Evolutionary conservation across 2,113 vertebrate genomes (phyloP).

Genomic region (Tetrax tetrax): DNA sequence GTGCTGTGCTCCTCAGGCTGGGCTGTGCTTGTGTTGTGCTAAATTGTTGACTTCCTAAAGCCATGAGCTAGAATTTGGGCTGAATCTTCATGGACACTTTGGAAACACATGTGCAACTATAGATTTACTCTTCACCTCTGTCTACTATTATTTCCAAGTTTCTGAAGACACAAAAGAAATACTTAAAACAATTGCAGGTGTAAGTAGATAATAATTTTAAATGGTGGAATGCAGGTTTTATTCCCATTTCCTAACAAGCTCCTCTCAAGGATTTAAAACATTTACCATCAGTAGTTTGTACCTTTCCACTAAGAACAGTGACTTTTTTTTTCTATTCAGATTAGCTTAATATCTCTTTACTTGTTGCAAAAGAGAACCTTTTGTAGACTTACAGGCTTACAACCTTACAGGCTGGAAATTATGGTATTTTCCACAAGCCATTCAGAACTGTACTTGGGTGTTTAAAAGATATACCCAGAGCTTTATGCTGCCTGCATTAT

Average conservation of each 20-base stretch:
- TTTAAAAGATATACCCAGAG: not conserved
- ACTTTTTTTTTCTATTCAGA: not conserved
- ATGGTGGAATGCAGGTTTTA: not conserved
- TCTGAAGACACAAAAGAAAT: conserved; percentile 29
- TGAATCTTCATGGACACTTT: conserved; percentile 39
- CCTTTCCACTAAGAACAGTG: not conserved
- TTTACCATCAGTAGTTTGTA: not conserved
- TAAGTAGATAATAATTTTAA: conserved; percentile 53
- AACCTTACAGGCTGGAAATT: not conserved
- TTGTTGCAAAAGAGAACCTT: not conserved
- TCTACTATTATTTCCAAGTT: conserved; percentile 48
- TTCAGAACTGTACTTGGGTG: not conserved
- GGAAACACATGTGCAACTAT: conserved; percentile 48
- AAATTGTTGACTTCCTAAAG: not conserved
- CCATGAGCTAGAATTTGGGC: conserved; percentile 25
- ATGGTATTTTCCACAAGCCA: not conserved
- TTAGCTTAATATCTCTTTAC: not conserved
- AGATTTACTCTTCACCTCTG: not conserved
- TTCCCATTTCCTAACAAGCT: not conserved
- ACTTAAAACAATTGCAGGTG: not conserved
- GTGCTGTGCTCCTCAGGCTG: not conserved
- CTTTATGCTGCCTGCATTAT: not conserved
- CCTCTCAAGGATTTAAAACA: not conserved
- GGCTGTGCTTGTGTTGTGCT: not conserved
- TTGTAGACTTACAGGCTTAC: not conserved